Conservation (phyloP, 2,888 invertebrate species). For the Rhagonycha fulva region DNA sequence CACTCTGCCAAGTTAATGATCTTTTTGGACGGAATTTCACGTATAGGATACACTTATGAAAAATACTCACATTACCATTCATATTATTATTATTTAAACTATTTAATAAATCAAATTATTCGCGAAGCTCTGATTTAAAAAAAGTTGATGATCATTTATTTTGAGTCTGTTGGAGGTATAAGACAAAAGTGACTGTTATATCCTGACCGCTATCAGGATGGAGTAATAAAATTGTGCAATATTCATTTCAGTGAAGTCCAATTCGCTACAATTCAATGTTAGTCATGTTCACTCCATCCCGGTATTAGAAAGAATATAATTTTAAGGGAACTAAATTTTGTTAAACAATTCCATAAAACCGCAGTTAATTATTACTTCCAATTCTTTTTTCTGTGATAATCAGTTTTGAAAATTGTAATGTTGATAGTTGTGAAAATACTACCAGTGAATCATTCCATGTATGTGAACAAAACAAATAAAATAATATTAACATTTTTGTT, state of each 20-base stretch:
- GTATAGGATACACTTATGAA: too few species aligned
- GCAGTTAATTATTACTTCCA: background rate
- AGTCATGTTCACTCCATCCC: background rate
- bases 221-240: background rate
- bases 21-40: too few species aligned
- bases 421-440: background rate
- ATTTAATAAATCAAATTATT: too few species aligned
- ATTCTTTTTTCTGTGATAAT: background rate
- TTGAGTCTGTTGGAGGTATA: background rate
- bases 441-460: constrained; percentile 12
- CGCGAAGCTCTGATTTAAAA: too few species aligned
- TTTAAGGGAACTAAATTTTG: background rate
- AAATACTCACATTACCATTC: too few species aligned
- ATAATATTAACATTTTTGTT: background rate
- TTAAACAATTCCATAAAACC: background rate
- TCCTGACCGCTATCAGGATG: background rate
- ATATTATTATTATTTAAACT: too few species aligned
- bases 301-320: background rate
- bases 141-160: too few species aligned
- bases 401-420: background rate
- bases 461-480: constrained; percentile 4
- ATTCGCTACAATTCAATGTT: too few species aligned
- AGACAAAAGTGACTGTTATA: background rate
- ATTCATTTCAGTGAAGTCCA: too few species aligned
- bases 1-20: too few species aligned